phyloP scores from a whole-genome alignment of 2,888 invertebrate genomes.

The Plusia festucae region DNA sequence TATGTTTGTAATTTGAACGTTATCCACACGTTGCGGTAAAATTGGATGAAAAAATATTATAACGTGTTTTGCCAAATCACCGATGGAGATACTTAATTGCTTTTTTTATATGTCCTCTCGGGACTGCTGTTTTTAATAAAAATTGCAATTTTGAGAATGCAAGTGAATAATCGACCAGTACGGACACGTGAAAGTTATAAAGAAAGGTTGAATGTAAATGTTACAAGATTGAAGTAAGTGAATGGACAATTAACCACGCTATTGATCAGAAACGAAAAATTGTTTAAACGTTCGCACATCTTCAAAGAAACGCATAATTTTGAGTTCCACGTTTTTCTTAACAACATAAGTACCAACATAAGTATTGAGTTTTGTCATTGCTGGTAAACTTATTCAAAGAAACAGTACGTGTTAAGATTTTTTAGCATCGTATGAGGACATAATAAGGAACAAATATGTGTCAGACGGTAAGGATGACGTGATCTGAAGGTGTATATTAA shows the following conservation, averaged over 20 bases:
- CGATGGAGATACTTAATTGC: neutral
- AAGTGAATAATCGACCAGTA: conserved; percentile 26
- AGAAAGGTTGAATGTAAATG: conserved; percentile 52
- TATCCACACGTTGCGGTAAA: conserved; percentile 44
- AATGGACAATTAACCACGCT: conserved; percentile 53
- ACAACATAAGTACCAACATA: conserved; percentile 1
- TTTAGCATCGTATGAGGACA: neutral
- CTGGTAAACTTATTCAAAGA: conserved; percentile 13
- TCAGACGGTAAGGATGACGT: conserved; percentile 26
- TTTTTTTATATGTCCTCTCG: neutral
- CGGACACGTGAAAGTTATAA: conserved; percentile 45
- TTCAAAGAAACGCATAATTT: conserved; percentile 27
- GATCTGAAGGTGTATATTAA: conserved; percentile 28
- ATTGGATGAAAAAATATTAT: conserved; percentile 4
- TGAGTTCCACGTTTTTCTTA: conserved; percentile 29
- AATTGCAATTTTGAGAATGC: conserved; percentile 15
- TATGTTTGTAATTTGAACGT: conserved; percentile 64
- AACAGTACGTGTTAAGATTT: conserved; percentile 8
- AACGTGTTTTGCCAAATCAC: neutral
- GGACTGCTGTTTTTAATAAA: neutral
- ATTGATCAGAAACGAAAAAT: conserved; percentile 33
- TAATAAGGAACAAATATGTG: conserved; percentile 9
- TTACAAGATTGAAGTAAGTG: conserved; percentile 57
- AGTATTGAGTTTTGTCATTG: conserved; percentile 15
- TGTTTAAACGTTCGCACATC: conserved; percentile 42